Conservation (phyloP, 2,888 invertebrate species). For the Pinctada fucata region DNA sequence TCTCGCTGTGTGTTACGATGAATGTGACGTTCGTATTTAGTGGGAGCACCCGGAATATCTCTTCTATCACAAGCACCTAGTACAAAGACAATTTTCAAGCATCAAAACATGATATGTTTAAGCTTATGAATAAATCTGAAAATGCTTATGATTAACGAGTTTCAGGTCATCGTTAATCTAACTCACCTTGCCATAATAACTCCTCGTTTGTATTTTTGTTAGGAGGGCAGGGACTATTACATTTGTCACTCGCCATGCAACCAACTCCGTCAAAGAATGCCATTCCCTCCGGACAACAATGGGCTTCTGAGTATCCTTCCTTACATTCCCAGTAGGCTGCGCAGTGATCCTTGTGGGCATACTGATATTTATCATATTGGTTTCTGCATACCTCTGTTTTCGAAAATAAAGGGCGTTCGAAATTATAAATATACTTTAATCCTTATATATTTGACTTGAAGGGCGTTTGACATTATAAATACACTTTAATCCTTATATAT, state of each 20-base stretch:
- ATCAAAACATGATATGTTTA: no score
- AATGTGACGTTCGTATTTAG: slow-evolving; percentile 26
- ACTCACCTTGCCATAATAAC: slow-evolving; percentile 19
- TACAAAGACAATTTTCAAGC: no score
- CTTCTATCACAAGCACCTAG: slow-evolving; percentile 31
- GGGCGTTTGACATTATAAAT: neutral
- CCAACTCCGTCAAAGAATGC: slow-evolving; percentile 31
- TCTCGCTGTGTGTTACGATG: slow-evolving; percentile 4
- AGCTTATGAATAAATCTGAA: no score
- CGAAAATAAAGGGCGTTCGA: neutral
- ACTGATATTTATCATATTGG: slow-evolving; percentile 28
- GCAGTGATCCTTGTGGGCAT: slow-evolving; percentile 29
- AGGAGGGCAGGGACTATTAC: slow-evolving; percentile 11
- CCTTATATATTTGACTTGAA: neutral
- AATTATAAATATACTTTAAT: no score
- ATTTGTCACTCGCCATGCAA: slow-evolving; percentile 26
- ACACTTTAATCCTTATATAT: no score
- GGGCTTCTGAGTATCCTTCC: slow-evolving; percentile 23
- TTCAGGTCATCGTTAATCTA: no score
- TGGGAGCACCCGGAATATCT: slow-evolving; percentile 6
- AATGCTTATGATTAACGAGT: no score
- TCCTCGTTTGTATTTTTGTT: slow-evolving; percentile 6
- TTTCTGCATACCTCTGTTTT: slow-evolving; percentile 28
- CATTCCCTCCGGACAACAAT: slow-evolving; percentile 31
- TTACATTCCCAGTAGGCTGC: slow-evolving; percentile 36